phyloP scores from a whole-genome alignment of 2,888 invertebrate genomes.

The Zelleria hepariella region DNA sequence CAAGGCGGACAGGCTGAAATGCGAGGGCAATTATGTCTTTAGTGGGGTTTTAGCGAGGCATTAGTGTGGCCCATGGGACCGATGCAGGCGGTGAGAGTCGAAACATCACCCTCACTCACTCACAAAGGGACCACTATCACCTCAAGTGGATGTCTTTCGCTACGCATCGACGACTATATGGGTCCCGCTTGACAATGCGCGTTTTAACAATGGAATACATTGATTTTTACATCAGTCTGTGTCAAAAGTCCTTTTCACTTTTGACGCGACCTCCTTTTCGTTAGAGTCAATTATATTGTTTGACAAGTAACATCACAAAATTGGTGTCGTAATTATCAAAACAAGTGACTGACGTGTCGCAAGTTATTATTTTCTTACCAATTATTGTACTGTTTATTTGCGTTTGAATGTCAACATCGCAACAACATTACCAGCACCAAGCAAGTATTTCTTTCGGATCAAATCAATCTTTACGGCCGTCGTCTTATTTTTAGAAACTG shows the following conservation, averaged over 20 bases:
- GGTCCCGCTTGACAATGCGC: background rate
- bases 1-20: constrained; percentile 18
- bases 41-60: constrained; percentile 25
- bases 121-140: constrained; percentile 17
- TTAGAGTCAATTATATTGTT: background rate
- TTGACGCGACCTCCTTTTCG: background rate
- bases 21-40: constrained; percentile 37
- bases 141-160: constrained; percentile 25
- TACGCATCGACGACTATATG: constrained; percentile 20
- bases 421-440: background rate
- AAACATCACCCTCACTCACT: constrained; percentile 4
- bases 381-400: background rate
- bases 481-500: background rate
- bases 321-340: no score
- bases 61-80: constrained; percentile 37
- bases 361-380: background rate
- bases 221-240: background rate
- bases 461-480: background rate
- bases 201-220: background rate
- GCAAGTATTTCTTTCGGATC: background rate
- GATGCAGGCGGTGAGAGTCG: constrained; percentile 11
- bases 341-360: background rate
- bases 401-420: background rate
- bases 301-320: no score
- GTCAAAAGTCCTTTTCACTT: background rate